Base-by-base conservation (phyloP, 2,113 vertebrate species). In the Chinchilla lanigera region DNA sequence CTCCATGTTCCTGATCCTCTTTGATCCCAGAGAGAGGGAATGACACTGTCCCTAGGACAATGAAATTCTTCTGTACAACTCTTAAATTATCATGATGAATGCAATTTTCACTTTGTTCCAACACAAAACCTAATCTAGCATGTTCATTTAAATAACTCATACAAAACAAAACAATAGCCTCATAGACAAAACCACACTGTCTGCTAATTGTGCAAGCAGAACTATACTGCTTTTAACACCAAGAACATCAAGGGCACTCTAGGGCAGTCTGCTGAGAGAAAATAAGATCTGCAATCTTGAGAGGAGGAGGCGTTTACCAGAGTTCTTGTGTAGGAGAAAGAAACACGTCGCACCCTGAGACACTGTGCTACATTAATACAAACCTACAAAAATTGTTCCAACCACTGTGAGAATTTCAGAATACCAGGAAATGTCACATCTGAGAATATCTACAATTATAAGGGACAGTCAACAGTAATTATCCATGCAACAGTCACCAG, bases 401-500 rank as follows among this genome's bases (percentile, higher is more conserved):
- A 81, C 52, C 50, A 93, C 22, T 77, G 75, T 61, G n/a, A 93
- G 81, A 96, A 90, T 88, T 87, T 65, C 69, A 90, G 84, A 90
- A 60, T 80, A 94, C 71, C 69, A 93, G 35, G 87, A 88, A 95
- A 84, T 83, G 84, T 41, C 88, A 54, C 50, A n/a, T 95, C 44
- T 93, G 94, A 22, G 41, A 97, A 94, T 81, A 93, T 69, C 58
- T 93, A 69, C 84, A 93, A 96, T 94, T 96, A 97, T 58, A 92
- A 96, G n/a, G 58, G 78, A 67, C 33, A n/a, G 73, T 47, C 73
- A 28, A 44, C 12, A 28, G n/a, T 75, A 97, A 97, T 98, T 96
- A 95, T 75, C 77, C 41, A 47, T 52, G 65, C 85, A 94, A 47
- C 33, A 95, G 54, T 95, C 96, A 96, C 60, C n/a, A 30, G 83